Evolutionary conservation across 2,797 vertebrate species (phyloP), one percentile per base, ranked within the genome.

Genomic region (Petrocephalus schoutedeni): DNA sequence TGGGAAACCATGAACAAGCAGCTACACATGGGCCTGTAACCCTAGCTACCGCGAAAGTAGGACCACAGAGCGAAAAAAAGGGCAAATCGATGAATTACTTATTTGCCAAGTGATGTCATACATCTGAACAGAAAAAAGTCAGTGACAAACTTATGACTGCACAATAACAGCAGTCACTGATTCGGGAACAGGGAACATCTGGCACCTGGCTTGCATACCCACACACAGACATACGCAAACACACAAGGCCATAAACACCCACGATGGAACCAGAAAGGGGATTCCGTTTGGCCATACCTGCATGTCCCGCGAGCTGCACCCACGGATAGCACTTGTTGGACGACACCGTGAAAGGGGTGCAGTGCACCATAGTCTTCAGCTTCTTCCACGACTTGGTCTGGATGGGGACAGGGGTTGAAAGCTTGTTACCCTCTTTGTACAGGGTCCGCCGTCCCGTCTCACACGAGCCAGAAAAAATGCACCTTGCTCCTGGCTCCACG

Each of bases 251-350:
- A 58, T 49, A 21, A 28, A 58, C 36, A 14, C 3, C 1, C 84
- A 61, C 0, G 1, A 36, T 74, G 67, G 32, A 74, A 32, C 67
- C 32, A 12, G 67, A 74, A 41, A 8, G 61, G 5, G 10, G 84
- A 0, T 0, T 8, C 9, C 0, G n/a, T 53, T 41, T n/a, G 85
- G 61, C 36, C 4, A 85, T 93, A 98, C 97, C 97, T 93, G 96
- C 95, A 1, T 98, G 97, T 67, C 97, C 97, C 0, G 97, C 97
- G 0, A 98, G 95, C 93, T 98, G 97, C 91, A 98, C 96, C 97
- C 97, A 97, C 0, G 97, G 96, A 90, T 97, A 97, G 86, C 94
- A 95, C 89, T 96, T 97, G 89, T 96, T 95, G 91, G 96, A 96
- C 88, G 97, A 97, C 91, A 96, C 95, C 1, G 96, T 89, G 0